A percentile compares a stretch with the other conserved stretches of the same genome.
These are phyloP conservation scores for Uloborus diversus DNA, from an alignment of 1,140 invertebrate species.

Conservation along the genomic window DNA sequence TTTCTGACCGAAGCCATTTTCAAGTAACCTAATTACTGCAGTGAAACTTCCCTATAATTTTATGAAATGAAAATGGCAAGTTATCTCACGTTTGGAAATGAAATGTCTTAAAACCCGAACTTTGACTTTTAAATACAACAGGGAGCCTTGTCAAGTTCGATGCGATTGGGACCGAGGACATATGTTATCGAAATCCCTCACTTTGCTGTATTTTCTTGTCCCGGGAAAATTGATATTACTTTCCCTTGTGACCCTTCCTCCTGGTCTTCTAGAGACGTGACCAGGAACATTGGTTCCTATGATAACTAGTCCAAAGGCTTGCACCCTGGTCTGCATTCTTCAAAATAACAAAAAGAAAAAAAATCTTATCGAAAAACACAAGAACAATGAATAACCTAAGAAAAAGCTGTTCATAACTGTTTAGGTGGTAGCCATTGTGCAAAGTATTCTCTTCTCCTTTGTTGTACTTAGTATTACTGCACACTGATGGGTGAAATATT, in stretches of 20 bases:
- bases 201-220: constrained; percentile 17
- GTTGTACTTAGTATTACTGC: constrained; percentile 57
- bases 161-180: constrained; percentile 11
- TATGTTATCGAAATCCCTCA: constrained; percentile 8
- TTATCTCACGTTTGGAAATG: constrained; percentile 17
- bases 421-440: constrained; percentile 53
- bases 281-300: constrained; percentile 55
- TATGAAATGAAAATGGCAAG: not conserved
- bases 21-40: constrained; percentile 7
- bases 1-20: constrained; percentile 15
- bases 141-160: constrained; percentile 20
- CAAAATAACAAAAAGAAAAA: constrained; percentile 32
- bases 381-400: constrained; percentile 18
- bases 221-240: constrained; percentile 4
- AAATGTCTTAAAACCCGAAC: constrained; percentile 15
- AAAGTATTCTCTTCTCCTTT: constrained; percentile 49
- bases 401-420: constrained; percentile 48
- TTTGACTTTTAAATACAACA: constrained; percentile 16
- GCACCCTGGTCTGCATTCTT: constrained; percentile 48
- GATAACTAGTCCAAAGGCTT: constrained; percentile 56
- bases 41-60: constrained; percentile 23
- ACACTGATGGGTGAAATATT: constrained; percentile 48
- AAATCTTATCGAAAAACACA: no score
- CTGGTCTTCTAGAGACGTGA: constrained; percentile 33
- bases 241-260: constrained; percentile 28